Base-by-base conservation (phyloP, 1,140 invertebrate genomes). In the Paracyclopina nana region DNA sequence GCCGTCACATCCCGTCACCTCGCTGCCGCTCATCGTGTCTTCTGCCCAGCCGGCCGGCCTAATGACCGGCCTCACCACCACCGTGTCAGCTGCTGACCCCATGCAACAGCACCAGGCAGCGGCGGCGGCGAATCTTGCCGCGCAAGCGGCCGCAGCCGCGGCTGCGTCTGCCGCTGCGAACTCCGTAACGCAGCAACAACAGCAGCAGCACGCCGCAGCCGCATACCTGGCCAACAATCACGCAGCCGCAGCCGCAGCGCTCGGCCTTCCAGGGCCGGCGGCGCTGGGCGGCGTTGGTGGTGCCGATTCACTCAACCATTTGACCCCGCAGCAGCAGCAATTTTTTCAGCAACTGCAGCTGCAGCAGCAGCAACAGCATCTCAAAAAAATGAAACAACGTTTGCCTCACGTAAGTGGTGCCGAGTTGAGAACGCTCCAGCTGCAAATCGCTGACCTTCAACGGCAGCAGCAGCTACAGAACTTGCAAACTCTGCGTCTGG, bases 281-380 rank as follows among this genome's bases (percentile, higher is more conserved):
- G n/a, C n/a, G n/a, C n/a, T n/a, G n/a, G 34, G n/a, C 34, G 20
- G 34, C 20, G 34, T 20, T 38, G 34, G n/a, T 20, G 34, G n/a
- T 38, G 14, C 34, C 34, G 34, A 38, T 38, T 20, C 34, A 38
- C 34, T 38, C n/a, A n/a, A n/a, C n/a, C n/a, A n/a, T n/a, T n/a
- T n/a, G n/a, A 20, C 40, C 22, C 34, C 18, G 12, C 52, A 53
- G 31, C 49, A 50, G 49, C 40, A 43, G 38, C 30, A 45, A 28
- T 28, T 28, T 16, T 12, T 48, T 26, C 46, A 50, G 22, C 55
- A 53, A 34, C 65, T 65, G 63, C 65, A 66, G 55, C 64, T 67
- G 53, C 63, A 67, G 63, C 64, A 66, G 48, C 55, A 66, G n/a
- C 65, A 65, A 48, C 65, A 67, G 46, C 65, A 67, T 52, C 54